These are phyloP conservation scores for Agrypnus murinus DNA, from an alignment of 2,888 invertebrate genomes.

Conservation along the genomic window DNA sequence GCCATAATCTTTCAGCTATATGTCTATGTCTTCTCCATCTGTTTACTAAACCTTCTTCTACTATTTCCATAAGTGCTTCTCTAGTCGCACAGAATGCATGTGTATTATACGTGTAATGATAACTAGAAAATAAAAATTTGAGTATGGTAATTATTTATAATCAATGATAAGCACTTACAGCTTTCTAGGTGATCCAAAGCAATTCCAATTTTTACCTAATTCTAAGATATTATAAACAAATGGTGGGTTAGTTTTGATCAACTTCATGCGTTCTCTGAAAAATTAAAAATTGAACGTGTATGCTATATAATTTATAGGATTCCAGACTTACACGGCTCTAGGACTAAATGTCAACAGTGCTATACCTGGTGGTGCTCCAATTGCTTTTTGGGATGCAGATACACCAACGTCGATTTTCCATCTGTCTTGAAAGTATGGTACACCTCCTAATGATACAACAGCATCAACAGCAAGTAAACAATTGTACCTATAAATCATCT, in stretches of 20 bases:
- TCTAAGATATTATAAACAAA: conserved; percentile 80
- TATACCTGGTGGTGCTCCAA: conserved; percentile 82
- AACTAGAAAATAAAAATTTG: conserved; percentile 69
- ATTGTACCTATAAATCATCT: conserved; percentile 72
- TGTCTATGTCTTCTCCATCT: conserved; percentile 81
- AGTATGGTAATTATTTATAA: background rate
- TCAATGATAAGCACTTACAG: background rate
- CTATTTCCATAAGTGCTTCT: conserved; percentile 81
- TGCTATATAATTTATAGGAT: too few relatives aligned
- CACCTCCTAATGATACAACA: conserved; percentile 82
- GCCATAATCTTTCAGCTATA: conserved; percentile 78
- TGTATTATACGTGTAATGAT: conserved; percentile 89
- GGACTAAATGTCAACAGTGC: conserved; percentile 82
- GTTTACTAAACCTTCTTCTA: conserved; percentile 79
- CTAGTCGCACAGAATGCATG: conserved; percentile 85
- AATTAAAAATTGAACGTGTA: too few relatives aligned
- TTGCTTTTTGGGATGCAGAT: conserved; percentile 82
- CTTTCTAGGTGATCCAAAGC: conserved; percentile 44
- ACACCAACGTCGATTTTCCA: conserved; percentile 83
- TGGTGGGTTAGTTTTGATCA: conserved; percentile 72
- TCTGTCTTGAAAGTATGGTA: conserved; percentile 79
- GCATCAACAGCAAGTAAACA: conserved; percentile 81
- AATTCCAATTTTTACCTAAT: conserved; percentile 80
- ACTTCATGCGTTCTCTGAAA: conserved; percentile 73
- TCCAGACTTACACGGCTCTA: conserved; percentile 76